phyloP scores from a whole-genome alignment of 2,113 vertebrate genomes.

The Paracanthobrama guichenoti region DNA sequence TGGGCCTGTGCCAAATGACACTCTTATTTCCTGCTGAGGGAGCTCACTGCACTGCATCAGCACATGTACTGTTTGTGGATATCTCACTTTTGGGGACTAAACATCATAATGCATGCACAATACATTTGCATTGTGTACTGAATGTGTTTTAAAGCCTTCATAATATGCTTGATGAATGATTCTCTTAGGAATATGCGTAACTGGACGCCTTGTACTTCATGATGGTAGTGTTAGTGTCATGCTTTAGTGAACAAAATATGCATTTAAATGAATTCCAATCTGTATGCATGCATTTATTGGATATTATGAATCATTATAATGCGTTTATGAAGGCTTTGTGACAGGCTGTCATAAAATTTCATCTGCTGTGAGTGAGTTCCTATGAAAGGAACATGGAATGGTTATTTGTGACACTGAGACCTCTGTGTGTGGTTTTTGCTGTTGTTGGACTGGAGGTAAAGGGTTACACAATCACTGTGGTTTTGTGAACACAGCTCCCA shows the following conservation, averaged over 20 bases:
- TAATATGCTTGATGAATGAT: slow-evolving; percentile 20
- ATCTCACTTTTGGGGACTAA: not conserved
- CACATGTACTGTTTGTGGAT: slow-evolving; percentile 15
- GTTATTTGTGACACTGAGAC: slow-evolving; percentile 37
- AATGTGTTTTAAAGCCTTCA: slow-evolving; percentile 35
- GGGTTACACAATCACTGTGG: slow-evolving; percentile 55
- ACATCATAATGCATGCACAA: not conserved
- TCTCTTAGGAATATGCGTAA: not conserved
- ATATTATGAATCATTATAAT: slow-evolving; percentile 21
- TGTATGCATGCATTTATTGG: not conserved
- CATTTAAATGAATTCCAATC: not conserved
- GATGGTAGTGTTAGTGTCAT: not conserved
- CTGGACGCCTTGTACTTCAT: not conserved
- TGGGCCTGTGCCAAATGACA: slow-evolving; percentile 43
- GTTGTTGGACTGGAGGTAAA: slow-evolving; percentile 66
- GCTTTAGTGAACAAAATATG: not conserved
- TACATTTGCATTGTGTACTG: not conserved
- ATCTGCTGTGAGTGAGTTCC: slow-evolving; percentile 32
- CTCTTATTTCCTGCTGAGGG: slow-evolving; percentile 32
- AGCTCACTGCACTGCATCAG: slow-evolving; percentile 31
- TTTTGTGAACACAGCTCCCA: slow-evolving; percentile 37
- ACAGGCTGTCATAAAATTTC: not conserved
- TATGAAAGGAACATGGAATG: not conserved
- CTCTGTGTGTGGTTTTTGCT: slow-evolving; percentile 63
- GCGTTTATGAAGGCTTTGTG: slow-evolving; percentile 42